Conservation (phyloP, 2,888 invertebrate species). For the Cephus rjabovi region DNA sequence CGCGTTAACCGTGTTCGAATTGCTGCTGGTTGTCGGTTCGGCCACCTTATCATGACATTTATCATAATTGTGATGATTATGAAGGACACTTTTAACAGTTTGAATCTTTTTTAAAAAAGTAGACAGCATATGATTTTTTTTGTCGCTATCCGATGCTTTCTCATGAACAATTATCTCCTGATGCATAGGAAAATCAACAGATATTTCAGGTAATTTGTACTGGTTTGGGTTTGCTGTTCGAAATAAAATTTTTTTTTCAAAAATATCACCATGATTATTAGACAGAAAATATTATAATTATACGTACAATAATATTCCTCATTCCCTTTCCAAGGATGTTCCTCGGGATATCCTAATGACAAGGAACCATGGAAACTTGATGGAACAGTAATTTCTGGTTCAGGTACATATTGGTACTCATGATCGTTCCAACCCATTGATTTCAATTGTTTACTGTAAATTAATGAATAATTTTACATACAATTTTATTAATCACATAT, state of each 20-base stretch:
- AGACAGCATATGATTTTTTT: conserved; percentile 29
- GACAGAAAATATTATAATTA: no score
- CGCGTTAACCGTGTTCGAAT: conserved; percentile 13
- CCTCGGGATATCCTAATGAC: neutral
- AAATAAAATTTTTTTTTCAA: no score
- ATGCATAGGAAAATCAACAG: conserved; percentile 46
- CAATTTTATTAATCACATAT: neutral
- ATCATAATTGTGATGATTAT: conserved; percentile 21
- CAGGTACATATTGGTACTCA: conserved; percentile 36
- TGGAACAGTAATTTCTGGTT: conserved; percentile 31
- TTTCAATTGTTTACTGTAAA: conserved; percentile 40
- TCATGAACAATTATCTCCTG: conserved; percentile 48
- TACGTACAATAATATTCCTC: no score
- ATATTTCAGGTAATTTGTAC: conserved; percentile 25
- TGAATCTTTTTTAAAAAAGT: conserved; percentile 43
- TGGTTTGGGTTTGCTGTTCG: no score
- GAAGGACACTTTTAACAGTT: conserved; percentile 42
- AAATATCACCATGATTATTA: no score
- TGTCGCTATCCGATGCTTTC: conserved; percentile 36
- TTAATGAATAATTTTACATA: neutral
- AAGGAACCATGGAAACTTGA: no score
- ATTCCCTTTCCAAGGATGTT: no score
- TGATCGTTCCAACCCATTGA: conserved; percentile 45
- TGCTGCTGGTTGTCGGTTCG: neutral
- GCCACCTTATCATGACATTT: conserved; percentile 11